Conservation (phyloP, 92 coral and sea anemone genomes). For the Umimayanthus kanabou region DNA sequence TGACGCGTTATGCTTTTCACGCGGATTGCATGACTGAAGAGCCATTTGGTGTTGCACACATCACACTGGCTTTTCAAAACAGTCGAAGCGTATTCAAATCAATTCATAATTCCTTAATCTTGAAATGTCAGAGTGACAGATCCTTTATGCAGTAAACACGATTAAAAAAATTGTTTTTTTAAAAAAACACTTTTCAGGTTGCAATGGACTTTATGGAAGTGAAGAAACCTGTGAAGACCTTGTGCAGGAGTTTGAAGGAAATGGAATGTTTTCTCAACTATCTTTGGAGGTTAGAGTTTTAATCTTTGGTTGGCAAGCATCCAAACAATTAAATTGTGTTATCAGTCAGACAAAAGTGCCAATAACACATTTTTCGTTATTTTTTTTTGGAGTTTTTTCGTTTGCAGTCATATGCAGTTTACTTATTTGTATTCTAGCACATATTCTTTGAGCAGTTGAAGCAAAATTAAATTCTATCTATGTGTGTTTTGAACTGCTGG, state of each 20-base stretch:
- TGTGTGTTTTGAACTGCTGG: too few species aligned
- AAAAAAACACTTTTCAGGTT: conserved; percentile 50
- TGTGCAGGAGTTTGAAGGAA: conserved; percentile 90
- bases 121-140: conserved; percentile 1
- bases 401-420: too few species aligned
- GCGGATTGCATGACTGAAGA: conserved; percentile 33
- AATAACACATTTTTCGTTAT: not conserved
- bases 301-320: conserved; percentile 20
- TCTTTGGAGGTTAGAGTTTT: conserved; percentile 77
- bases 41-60: not conserved
- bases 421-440: too few species aligned
- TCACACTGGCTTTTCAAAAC: conserved; percentile 9
- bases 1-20: not conserved
- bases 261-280: conserved; percentile 94
- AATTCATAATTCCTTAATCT: not conserved
- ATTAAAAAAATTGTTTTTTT: conserved; percentile 5
- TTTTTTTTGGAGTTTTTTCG: too few species aligned
- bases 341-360: not conserved
- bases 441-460: too few species aligned
- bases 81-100: conserved; percentile 13
- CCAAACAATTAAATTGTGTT: conserved; percentile 1
- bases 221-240: conserved; percentile 90
- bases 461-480: too few species aligned
- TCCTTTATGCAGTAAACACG: not conserved
- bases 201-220: conserved; percentile 75